Evolutionary conservation across 2,797 vertebrate genomes (phyloP), one percentile per base, ranked within the genome.

Genomic region (Hylomyscus alleni): DNA sequence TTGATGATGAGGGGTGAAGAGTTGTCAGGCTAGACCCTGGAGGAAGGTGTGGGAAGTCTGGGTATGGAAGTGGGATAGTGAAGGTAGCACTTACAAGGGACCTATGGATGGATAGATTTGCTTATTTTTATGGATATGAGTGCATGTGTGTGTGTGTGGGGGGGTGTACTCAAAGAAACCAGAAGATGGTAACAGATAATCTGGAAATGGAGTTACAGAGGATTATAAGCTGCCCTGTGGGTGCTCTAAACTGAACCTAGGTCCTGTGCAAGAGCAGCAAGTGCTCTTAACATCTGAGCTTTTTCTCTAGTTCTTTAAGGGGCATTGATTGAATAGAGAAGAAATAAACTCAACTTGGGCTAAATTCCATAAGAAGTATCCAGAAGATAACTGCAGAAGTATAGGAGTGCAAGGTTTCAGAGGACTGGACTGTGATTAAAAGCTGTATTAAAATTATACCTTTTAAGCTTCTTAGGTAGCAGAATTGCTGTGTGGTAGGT

Each of bases 391-490:
- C 77, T 69, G 5, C 77, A 76, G 17, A 58, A 47, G 8, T 44
- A 69, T 24, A 81, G 37, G 26, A 6, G 56, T 72, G 20, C 29
- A 95, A 89, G 12, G 3, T 54, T 90, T 81, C 34, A 85, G 67
- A 81, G 22, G 20, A 91, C 20, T 65, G 69, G 19, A 31, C 29
- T 89, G 95, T 44, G 26, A 92, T 80, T 65, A 94, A 52, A 20
- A 78, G 12, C 83, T 52, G 9, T 76, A 56, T 83, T 94, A 91
- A 91, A 88, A 52, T 31, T 80, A 24, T 93, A 90, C 47, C 34
- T 87, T 87, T 93, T 19, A 91, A 94, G 44, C 15, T 24, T 84
- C 93, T 81, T 67, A 60, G 3, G 77, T 91, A 76, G 40, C 60
- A 80, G 13, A 69, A 3, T 90, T 95, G 26, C 65, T 60, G 73